phyloP scores from a whole-genome alignment of 2,888 invertebrate species.

The Tetragonisca angustula region DNA sequence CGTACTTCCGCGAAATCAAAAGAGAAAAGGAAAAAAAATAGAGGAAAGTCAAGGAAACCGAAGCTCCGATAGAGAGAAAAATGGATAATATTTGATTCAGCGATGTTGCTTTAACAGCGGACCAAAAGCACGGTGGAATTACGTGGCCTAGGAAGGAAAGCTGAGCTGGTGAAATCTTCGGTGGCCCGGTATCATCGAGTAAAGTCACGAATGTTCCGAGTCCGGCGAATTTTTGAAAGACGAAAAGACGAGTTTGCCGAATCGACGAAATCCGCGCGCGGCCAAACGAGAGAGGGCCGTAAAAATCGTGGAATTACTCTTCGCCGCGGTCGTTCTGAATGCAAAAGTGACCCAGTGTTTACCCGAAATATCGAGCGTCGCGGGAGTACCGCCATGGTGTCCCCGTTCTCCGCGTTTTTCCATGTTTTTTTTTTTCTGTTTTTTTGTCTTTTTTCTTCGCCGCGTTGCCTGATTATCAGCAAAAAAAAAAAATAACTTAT shows the following conservation, averaged over 20 bases:
- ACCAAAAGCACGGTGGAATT: constrained; percentile 58
- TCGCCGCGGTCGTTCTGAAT: constrained; percentile 37
- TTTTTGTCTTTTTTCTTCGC: neutral
- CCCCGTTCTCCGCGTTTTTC: neutral
- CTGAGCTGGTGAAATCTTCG: constrained; percentile 68
- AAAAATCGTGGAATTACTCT: constrained; percentile 59
- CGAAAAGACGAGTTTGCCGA: constrained; percentile 70
- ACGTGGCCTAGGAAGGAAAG: constrained; percentile 64
- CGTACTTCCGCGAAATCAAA: neutral
- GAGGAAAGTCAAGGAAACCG: neutral
- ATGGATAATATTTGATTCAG: constrained; percentile 40
- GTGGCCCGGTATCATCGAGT: constrained; percentile 68
- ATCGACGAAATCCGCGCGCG: constrained; percentile 61
- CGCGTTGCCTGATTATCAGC: constrained; percentile 31
- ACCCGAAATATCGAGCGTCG: constrained; percentile 48
- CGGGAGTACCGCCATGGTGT: neutral
- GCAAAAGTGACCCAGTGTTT: constrained; percentile 50
- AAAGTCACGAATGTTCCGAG: constrained; percentile 70
- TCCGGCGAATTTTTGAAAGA: constrained; percentile 69
- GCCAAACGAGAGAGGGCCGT: constrained; percentile 49
- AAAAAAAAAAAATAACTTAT: constrained; percentile 19
- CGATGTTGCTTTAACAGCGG: constrained; percentile 25
- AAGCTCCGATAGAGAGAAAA: neutral
- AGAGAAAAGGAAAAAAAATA: neutral
- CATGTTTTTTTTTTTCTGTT: neutral